Base-by-base conservation (phyloP, 2,888 invertebrate species). In the Nymphalis polychloros region DNA sequence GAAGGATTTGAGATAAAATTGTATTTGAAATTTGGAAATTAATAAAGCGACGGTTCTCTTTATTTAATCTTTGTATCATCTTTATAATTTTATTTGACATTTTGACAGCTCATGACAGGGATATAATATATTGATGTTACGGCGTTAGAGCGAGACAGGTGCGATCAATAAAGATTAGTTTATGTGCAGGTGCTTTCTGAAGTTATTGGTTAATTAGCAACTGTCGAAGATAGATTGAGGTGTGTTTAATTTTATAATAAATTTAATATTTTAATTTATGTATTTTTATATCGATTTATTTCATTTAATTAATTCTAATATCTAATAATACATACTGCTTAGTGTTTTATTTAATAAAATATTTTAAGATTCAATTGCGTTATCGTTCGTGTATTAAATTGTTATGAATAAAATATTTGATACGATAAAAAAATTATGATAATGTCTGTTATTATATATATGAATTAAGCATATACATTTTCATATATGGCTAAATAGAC, bases 61-160 rank as follows among this genome's bases (percentile, higher is more conserved):
- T 4, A 61, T 64, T 52, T 80, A 75, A 63, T 81, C 84, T 81
- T 67, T 81, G 80, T 7, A 63, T 66, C 75, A 66, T 71, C 64
- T 73, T 71, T 72, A 74, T 81, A 83, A 82, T 81, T 77, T 79
- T 79, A 80, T 84, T 84, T 82, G 83, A 84, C 81, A 68, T 81
- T 82, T 84, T 82, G 83, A 85, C 83, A 84, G 80, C 59, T 69
- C 23, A 16, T 16, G 63, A n/a, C 61, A 68, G 63, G 41, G 59
- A 68, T 27, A 31, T 41, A 35, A 19, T 63, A 52, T 50, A 68
- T 68, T 50, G 63, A 63, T 59, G 31, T 50, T 47, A 41, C 53
- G 31, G 41, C 19, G 63, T 68, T 59, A 59, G 67, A 68, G 52
- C 47, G 52, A 59, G 67, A 68, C 59, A 63, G 67, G 52, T 47